These are phyloP conservation scores for Serrognathus titanus DNA, from an alignment of 2,888 invertebrate species.

Conservation along the genomic window DNA sequence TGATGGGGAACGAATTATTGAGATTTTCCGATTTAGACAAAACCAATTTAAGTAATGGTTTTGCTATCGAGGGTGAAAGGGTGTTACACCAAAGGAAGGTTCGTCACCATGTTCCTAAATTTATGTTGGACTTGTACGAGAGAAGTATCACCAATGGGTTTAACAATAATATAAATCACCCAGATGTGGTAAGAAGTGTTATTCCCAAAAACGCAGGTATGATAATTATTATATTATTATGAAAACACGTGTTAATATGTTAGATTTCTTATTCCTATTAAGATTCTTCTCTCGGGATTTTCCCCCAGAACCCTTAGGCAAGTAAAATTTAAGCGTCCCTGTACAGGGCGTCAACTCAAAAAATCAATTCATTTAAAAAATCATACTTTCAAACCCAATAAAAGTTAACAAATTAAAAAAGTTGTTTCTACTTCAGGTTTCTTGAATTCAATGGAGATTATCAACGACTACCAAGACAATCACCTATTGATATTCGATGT, in stretches of 20 bases:
- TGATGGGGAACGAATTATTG: slow-evolving; percentile 17
- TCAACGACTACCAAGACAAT: slow-evolving; percentile 29
- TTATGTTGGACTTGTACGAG: slow-evolving; percentile 47
- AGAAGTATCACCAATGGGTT: slow-evolving; percentile 32
- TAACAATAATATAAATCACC: slow-evolving; percentile 26
- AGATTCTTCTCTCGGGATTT: too few relatives aligned
- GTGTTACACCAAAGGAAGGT: slow-evolving; percentile 6
- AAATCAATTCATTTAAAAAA: too few relatives aligned
- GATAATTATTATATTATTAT: neutral
- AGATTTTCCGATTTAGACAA: slow-evolving; percentile 7
- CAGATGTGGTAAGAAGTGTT: slow-evolving; percentile 45
- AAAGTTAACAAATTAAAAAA: neutral
- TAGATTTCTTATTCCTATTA: too few relatives aligned
- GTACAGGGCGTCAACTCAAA: neutral
- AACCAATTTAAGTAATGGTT: too few relatives aligned
- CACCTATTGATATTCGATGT: slow-evolving; percentile 44
- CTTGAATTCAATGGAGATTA: slow-evolving; percentile 9
- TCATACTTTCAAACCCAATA: neutral
- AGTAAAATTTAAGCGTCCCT: too few relatives aligned
- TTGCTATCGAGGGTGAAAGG: neutral
- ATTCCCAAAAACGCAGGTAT: slow-evolving; percentile 44
- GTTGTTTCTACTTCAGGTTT: neutral
- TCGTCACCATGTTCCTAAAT: slow-evolving; percentile 42
- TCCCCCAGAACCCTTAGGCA: too few relatives aligned
- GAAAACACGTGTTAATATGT: too few relatives aligned